These are phyloP conservation scores for Eurytoma adleriae DNA, from an alignment of 2,888 invertebrate genomes.

Conservation along the genomic window DNA sequence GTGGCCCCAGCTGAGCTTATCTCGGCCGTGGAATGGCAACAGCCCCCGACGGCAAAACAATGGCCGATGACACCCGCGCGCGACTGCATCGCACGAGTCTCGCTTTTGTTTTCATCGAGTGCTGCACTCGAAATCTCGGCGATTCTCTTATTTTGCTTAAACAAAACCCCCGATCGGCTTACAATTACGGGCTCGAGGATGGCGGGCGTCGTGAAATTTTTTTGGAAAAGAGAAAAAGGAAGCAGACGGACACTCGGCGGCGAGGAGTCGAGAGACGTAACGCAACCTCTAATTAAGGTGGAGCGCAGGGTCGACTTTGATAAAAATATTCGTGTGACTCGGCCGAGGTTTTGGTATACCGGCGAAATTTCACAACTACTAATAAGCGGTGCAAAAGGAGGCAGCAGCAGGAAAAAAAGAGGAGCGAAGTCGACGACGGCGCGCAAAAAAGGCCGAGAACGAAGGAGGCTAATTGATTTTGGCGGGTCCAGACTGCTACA, in stretches of 20 bases:
- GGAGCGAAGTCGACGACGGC: constrained; percentile 58
- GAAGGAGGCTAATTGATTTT: constrained; percentile 65
- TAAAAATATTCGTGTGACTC: constrained; percentile 39
- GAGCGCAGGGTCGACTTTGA: constrained; percentile 34
- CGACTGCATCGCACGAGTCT: neutral
- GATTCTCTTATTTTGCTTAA: neutral
- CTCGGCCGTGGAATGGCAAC: constrained; percentile 62
- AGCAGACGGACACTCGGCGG: neutral
- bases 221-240: neutral
- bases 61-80: neutral
- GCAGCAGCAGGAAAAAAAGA: constrained; percentile 56
- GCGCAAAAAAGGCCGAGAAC: constrained; percentile 40
- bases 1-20: constrained; percentile 59
- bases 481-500: constrained; percentile 67
- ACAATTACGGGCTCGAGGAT: too few species aligned
- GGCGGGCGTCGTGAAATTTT: neutral
- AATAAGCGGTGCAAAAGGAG: constrained; percentile 68
- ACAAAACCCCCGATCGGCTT: neutral
- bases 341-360: constrained; percentile 13
- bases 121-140: too few species aligned
- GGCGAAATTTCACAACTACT: constrained; percentile 71
- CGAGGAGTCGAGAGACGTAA: constrained; percentile 22
- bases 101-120: too few species aligned
- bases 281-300: constrained; percentile 27
- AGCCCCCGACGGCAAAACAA: constrained; percentile 56